These are phyloP conservation scores for Adoxophyes honmai DNA, from an alignment of 1,140 invertebrate species.

Conservation along the genomic window DNA sequence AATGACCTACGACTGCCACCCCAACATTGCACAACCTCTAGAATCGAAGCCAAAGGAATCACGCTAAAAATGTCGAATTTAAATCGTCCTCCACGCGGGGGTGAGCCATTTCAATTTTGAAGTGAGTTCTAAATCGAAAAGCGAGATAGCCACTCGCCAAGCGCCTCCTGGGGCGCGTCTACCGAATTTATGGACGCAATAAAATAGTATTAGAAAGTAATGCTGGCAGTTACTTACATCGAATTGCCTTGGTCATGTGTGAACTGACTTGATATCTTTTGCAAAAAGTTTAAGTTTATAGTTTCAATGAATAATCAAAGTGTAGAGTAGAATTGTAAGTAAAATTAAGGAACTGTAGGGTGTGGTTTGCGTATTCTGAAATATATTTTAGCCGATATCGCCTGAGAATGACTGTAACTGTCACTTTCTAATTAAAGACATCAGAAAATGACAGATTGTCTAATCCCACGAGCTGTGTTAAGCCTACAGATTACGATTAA, in stretches of 20 bases:
- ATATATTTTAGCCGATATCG: too few species aligned
- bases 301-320: too few species aligned
- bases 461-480: too few species aligned
- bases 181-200: constrained; percentile 66
- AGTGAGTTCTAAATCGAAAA: constrained; percentile 53
- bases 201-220: constrained; percentile 62
- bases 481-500: too few species aligned
- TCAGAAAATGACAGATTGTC: too few species aligned
- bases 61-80: constrained; percentile 60
- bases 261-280: background rate
- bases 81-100: constrained; percentile 57
- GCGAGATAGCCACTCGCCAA: constrained; percentile 57
- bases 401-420: too few species aligned
- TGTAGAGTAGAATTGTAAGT: too few species aligned
- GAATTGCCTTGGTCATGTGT: background rate
- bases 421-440: too few species aligned
- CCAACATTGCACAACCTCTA: constrained; percentile 16
- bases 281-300: too few species aligned
- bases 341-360: too few species aligned
- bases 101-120: constrained; percentile 66
- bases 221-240: constrained; percentile 15
- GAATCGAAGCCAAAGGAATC: constrained; percentile 31
- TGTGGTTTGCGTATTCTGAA: too few species aligned
- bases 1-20: constrained; percentile 22
- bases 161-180: constrained; percentile 60